Percentiles rank a stretch among this genome's conserved stretches.
phyloP scores from a whole-genome alignment of 1,140 invertebrate genomes.

The Lithobius niger region DNA sequence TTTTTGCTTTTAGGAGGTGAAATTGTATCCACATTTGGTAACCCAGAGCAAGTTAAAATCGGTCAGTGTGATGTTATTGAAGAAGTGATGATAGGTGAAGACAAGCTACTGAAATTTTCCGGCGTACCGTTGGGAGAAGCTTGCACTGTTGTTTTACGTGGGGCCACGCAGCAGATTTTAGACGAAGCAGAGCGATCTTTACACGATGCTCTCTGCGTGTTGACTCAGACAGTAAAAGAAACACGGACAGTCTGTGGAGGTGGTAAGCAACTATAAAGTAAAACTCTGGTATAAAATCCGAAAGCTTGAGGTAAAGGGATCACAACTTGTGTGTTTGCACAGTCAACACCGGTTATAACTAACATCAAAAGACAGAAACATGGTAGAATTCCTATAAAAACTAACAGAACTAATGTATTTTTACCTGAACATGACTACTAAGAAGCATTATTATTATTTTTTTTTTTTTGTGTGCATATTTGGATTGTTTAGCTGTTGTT shows the following conservation, averaged over 20 bases:
- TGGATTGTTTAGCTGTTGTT: too few relatives aligned
- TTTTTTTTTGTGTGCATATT: too few relatives aligned
- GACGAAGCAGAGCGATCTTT: constrained; percentile 97
- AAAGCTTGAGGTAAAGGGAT: too few relatives aligned
- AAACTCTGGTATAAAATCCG: too few relatives aligned
- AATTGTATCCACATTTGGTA: constrained; percentile 97
- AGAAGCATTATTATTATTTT: too few relatives aligned
- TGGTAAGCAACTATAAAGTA: too few relatives aligned
- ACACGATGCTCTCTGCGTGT: constrained; percentile 95
- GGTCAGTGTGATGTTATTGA: constrained; percentile 93
- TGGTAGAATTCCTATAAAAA: too few relatives aligned
- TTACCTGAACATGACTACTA: too few relatives aligned
- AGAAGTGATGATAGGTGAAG: constrained; percentile 97
- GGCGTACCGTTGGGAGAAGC: constrained; percentile 91
- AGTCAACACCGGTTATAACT: too few relatives aligned
- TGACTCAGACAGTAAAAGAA: constrained; percentile 89
- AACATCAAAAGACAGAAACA: too few relatives aligned
- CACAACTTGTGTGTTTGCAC: too few relatives aligned
- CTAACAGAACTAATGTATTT: too few relatives aligned
- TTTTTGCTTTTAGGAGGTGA: constrained; percentile 67
- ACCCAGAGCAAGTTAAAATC: constrained; percentile 78
- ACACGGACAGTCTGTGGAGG: constrained; percentile 83
- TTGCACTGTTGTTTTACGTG: constrained; percentile 91
- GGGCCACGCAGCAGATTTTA: constrained; percentile 98
- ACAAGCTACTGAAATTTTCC: constrained; percentile 86